phyloP scores from a whole-genome alignment of 2,888 invertebrate genomes.

The Pilophorus perplexus region DNA sequence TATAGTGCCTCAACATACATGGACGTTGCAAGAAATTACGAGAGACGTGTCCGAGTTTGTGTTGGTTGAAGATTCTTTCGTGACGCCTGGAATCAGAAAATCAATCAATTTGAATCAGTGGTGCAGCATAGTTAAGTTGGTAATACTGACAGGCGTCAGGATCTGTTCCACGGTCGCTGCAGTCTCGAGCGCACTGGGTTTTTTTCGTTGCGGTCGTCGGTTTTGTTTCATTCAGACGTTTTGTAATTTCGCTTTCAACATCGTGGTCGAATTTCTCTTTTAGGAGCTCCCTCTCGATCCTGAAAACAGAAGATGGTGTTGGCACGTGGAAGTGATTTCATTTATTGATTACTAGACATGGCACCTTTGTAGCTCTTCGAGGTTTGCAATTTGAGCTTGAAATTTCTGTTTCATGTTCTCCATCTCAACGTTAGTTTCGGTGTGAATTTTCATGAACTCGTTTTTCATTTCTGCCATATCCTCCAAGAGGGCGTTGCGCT shows the following conservation, averaged over 20 bases:
- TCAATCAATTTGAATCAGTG: no score
- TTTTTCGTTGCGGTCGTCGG: background rate
- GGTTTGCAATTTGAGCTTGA: background rate
- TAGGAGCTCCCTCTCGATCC: background rate
- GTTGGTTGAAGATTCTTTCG: no score
- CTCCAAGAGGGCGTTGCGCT: background rate
- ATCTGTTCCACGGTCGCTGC: slow-evolving; percentile 2
- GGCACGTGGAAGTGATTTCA: background rate
- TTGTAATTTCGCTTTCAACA: background rate
- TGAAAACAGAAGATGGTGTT: background rate
- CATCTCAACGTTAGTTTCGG: background rate
- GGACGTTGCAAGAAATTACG: no score
- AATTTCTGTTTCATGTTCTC: slow-evolving; percentile 3
- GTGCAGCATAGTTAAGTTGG: background rate
- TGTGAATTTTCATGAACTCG: background rate
- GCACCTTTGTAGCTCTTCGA: slow-evolving; percentile 11
- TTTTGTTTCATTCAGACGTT: background rate
- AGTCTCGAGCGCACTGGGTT: background rate
- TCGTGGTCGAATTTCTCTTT: background rate
- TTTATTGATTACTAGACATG: background rate
- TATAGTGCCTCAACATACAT: no score
- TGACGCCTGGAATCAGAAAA: no score
- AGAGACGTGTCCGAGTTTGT: no score
- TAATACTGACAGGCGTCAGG: background rate
- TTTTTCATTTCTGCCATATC: background rate